A percentile compares a stretch with the other conserved stretches of the same genome.
Conservation (phyloP, 1,140 invertebrate species). For the Zaprionus vittiger region DNA sequence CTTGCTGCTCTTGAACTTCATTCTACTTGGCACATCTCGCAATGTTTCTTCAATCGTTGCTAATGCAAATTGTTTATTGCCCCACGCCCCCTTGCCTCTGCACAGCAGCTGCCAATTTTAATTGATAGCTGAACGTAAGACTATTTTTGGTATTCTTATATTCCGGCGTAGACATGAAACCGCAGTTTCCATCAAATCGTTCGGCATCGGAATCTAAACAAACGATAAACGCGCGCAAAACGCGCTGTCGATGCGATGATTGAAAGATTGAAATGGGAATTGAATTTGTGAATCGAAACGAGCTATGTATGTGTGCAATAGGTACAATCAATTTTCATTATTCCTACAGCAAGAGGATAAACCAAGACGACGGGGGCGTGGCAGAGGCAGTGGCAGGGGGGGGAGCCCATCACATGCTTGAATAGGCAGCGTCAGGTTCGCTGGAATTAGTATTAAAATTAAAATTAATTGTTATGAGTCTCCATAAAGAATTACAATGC, state of each 20-base stretch:
- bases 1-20: constrained; percentile 1
- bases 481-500: constrained; percentile 70
- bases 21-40: not conserved
- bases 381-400: constrained; percentile 1
- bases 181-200: constrained; percentile 55
- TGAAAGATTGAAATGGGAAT: constrained; percentile 7
- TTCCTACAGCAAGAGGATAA: not conserved
- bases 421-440: constrained; percentile 28
- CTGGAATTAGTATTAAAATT: constrained; percentile 53
- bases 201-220: constrained; percentile 49
- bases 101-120: constrained; percentile 24
- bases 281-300: constrained; percentile 61
- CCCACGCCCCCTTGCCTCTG: constrained; percentile 14
- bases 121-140: constrained; percentile 63
- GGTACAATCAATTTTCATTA: constrained; percentile 77
- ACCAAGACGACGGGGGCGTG: not conserved
- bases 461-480: constrained; percentile 73
- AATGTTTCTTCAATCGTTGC: not conserved
- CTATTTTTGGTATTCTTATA: constrained; percentile 60
- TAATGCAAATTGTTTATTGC: constrained; percentile 62
- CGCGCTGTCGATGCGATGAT: constrained; percentile 1
- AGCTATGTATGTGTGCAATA: constrained; percentile 47
- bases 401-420: constrained; percentile 10
- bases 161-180: constrained; percentile 38
- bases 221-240: constrained; percentile 24